Evolutionary conservation across 2,113 vertebrate species (phyloP).

Genomic region (Bucco capensis): DNA sequence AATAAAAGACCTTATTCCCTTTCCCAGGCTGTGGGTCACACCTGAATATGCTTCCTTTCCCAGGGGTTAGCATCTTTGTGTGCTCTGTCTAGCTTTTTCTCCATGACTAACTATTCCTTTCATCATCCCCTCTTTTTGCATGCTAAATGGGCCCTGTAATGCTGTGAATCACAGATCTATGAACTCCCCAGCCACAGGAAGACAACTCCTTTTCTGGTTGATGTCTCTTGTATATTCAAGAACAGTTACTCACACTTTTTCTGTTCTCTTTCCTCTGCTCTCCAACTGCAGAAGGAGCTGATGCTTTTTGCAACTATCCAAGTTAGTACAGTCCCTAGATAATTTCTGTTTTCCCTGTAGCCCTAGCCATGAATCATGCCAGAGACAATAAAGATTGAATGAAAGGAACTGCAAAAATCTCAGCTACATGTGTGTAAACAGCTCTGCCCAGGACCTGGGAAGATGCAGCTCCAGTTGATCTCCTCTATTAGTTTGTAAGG

Average conservation of each 20-base stretch:
- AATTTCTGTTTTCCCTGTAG: background rate
- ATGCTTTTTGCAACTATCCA: background rate
- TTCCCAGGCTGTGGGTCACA: background rate
- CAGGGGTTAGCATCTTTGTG: background rate
- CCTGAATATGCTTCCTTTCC: background rate
- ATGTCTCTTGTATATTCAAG: background rate
- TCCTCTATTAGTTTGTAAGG: background rate
- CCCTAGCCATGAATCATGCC: background rate
- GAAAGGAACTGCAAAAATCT: background rate
- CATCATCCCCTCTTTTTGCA: constrained; percentile 42
- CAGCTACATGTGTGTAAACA: background rate
- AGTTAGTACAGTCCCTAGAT: background rate
- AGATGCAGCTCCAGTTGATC: background rate
- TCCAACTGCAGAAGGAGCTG: background rate
- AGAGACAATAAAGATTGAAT: background rate
- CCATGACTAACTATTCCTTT: constrained; percentile 49
- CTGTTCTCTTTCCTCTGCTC: background rate
- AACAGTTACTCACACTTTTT: constrained; percentile 18
- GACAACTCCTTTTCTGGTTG: constrained; percentile 16
- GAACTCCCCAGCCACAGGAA: constrained; percentile 32
- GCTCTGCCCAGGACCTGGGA: background rate
- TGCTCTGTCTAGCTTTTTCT: constrained; percentile 34
- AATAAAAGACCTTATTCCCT: background rate
- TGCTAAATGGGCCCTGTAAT: constrained; percentile 31
- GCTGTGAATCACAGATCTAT: constrained; percentile 48